Conservation (phyloP, 2,888 invertebrate species). For the Zeuzera pyrina region DNA sequence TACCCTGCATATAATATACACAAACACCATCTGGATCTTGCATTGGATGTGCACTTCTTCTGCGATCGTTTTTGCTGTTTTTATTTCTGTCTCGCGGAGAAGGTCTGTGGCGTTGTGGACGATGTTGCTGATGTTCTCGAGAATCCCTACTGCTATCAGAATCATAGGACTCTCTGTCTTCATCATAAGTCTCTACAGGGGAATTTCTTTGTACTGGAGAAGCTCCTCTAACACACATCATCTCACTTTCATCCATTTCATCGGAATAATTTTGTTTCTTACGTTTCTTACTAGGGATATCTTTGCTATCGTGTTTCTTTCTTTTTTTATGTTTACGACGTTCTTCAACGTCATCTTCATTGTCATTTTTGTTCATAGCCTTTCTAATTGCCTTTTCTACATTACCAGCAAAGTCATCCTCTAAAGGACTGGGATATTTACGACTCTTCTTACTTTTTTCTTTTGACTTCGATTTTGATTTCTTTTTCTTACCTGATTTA, state of each 20-base stretch:
- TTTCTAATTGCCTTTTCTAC: constrained; percentile 86
- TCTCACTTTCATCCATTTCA: constrained; percentile 83
- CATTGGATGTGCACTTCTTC: constrained; percentile 70
- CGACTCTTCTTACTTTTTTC: constrained; percentile 66
- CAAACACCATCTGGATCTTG: constrained; percentile 83
- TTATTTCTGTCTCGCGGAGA: constrained; percentile 61
- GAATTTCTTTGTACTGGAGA: constrained; percentile 72
- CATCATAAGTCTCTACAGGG: constrained; percentile 44
- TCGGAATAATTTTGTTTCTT: constrained; percentile 70
- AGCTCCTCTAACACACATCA: constrained; percentile 85
- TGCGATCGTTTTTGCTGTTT: constrained; percentile 64
- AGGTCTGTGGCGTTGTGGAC: constrained; percentile 50
- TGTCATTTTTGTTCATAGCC: constrained; percentile 79
- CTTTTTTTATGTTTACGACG: constrained; percentile 70
- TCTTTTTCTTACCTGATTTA: constrained; percentile 70
- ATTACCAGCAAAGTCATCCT: constrained; percentile 85
- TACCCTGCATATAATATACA: constrained; percentile 90
- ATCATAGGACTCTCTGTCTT: constrained; percentile 68
- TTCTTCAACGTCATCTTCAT: constrained; percentile 64
- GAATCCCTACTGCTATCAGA: constrained; percentile 72
- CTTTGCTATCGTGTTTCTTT: constrained; percentile 72
- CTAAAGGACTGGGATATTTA: constrained; percentile 48
- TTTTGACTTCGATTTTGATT: constrained; percentile 58
- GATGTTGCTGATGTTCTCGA: constrained; percentile 61
- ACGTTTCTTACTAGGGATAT: constrained; percentile 72